These are phyloP conservation scores for Silvanus unidentatus DNA, from an alignment of 2,888 invertebrate genomes.

Conservation along the genomic window DNA sequence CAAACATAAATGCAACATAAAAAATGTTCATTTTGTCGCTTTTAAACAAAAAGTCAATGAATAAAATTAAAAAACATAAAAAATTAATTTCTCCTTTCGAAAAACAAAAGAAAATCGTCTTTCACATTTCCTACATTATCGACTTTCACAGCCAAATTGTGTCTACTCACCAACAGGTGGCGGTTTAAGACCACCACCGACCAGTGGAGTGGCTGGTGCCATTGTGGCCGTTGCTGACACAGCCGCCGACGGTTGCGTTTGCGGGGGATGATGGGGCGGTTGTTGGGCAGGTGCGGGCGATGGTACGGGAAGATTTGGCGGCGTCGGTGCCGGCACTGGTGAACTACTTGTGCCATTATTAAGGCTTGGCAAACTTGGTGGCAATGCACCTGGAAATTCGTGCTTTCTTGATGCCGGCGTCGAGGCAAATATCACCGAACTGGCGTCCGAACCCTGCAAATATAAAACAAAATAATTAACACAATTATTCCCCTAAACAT, in stretches of 20 bases:
- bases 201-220: slow-evolving; percentile 20
- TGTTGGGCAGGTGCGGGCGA: slow-evolving; percentile 67
- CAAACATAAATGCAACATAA: not conserved
- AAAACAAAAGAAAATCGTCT: no score
- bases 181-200: slow-evolving; percentile 1
- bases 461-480: slow-evolving; percentile 14
- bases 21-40: not conserved
- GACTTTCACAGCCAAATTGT: no score
- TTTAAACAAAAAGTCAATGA: not conserved
- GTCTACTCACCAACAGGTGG: slow-evolving; percentile 18
- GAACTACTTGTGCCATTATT: slow-evolving; percentile 60
- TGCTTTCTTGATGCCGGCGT: slow-evolving; percentile 64
- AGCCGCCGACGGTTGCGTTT: slow-evolving; percentile 34
- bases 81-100: no score
- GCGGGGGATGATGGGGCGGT: slow-evolving; percentile 46
- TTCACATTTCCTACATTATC: no score
- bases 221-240: slow-evolving; percentile 29
- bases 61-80: no score
- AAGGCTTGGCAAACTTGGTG: slow-evolving; percentile 51
- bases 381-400: slow-evolving; percentile 54
- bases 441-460: slow-evolving; percentile 68
- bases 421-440: slow-evolving; percentile 52
- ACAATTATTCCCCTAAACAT: slow-evolving; percentile 3
- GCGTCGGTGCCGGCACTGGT: slow-evolving; percentile 58
- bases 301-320: slow-evolving; percentile 60